Evolutionary conservation across 2,113 vertebrate genomes (phyloP), one percentile per base, ranked within the genome.

Genomic region (Takifugu bimaculatus): DNA sequence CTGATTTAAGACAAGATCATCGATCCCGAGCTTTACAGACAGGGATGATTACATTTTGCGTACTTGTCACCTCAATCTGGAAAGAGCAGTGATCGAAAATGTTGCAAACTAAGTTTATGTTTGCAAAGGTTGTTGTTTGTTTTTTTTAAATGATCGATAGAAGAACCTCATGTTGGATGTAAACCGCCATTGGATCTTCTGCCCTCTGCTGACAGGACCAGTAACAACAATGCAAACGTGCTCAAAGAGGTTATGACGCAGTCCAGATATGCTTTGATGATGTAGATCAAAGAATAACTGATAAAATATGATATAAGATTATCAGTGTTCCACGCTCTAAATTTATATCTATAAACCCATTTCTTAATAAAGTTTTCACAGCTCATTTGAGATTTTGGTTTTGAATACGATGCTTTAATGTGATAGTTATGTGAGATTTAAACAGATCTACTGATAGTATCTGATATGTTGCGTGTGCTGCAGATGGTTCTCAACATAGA

Each of bases 391-490:
- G 3, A 12, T 55, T 5, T 14, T 50, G 26, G n/a, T 59, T 26
- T 45, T 44, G 47, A 26, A 45, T 44, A 44, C 42, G 48, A 64
- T 51, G 20, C 2, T 70, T 53, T 47, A 15, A 29, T 13, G 28
- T 47, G 53, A 50, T 39, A 51, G 39, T 29, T 51, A 45, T 55
- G 56, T 53, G 44, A 27, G 54, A 49, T 47, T 57, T 52, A 26
- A 49, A 52, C 11, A 45, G 13, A 45, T 52, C 45, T 52, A 49
- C 54, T 59, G 9, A 52, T 39, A 29, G 54, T 43, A 42, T 54
- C 42, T 48, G 57, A 26, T 64, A 45, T 54, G 63, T 70, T 39
- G 63, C 56, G 57, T 42, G 61, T 77, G 49, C 59, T 60, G 68
- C 56, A 69, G 56, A 54, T 11, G 27, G 54, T 70, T 51, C 48